Conservation (phyloP, 2,113 vertebrate species). For the Saguinus imperator region DNA sequence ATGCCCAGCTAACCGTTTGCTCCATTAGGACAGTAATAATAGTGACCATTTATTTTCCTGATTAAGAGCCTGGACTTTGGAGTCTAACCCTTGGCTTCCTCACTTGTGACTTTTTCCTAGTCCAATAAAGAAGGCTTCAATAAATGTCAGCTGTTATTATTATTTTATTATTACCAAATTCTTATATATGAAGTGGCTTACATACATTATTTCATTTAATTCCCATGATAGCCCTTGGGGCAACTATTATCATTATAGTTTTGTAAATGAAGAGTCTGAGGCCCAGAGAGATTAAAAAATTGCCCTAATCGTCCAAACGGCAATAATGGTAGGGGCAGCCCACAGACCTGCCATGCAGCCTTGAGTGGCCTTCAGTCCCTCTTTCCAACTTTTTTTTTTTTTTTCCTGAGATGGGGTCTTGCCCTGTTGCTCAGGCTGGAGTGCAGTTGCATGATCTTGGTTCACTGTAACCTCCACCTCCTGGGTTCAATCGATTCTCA, state of each 20-base stretch:
- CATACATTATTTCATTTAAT: background rate
- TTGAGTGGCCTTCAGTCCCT: background rate
- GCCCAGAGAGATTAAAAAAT: background rate
- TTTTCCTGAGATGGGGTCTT: background rate
- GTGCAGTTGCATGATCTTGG: background rate
- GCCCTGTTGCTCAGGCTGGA: background rate
- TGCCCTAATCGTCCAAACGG: background rate
- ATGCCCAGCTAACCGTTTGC: background rate
- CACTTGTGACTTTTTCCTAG: background rate
- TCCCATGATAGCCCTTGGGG: background rate
- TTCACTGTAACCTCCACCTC: background rate
- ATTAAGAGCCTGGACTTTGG: background rate
- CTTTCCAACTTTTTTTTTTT: background rate
- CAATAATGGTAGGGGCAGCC: background rate
- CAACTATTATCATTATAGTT: background rate
- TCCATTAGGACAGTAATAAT: background rate
- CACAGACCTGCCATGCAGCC: rapidly evolving
- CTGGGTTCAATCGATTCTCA: rapidly evolving
- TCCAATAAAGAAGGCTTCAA: background rate
- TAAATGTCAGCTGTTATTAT: background rate
- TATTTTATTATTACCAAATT: background rate
- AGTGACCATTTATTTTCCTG: background rate
- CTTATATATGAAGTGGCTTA: background rate
- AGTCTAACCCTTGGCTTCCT: background rate
- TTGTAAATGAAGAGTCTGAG: background rate